Conservation (phyloP, 2,888 invertebrate genomes). For the Leptopilina syphax region DNA sequence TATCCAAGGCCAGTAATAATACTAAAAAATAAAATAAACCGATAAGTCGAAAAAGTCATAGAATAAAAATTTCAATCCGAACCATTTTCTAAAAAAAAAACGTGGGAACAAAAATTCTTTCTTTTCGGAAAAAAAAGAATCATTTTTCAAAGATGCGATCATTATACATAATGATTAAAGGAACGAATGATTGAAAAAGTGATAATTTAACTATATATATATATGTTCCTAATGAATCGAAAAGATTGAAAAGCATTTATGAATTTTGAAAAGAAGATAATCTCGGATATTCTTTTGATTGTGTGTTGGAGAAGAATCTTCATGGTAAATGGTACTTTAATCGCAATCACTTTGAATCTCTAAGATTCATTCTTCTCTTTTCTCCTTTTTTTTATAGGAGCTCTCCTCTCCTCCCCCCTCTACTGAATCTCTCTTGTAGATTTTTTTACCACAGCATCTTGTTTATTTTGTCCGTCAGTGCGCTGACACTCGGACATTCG, state of each 20-base stretch:
- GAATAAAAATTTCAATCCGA: too few species aligned
- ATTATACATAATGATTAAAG: neutral
- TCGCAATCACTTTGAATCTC: conserved; percentile 44
- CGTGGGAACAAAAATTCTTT: conserved; percentile 6
- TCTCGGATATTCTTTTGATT: conserved; percentile 1
- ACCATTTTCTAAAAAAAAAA: neutral
- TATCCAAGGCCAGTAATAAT: neutral
- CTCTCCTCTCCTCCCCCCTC: conserved; percentile 10
- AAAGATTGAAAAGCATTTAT: conserved; percentile 7
- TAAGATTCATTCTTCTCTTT: conserved; percentile 48
- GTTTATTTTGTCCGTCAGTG: conserved; percentile 72
- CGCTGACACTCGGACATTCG: conserved; percentile 72
- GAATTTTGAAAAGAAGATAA: conserved; percentile 21
- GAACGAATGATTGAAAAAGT: neutral
- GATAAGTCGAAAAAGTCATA: too few species aligned
- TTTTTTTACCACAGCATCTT: conserved; percentile 62
- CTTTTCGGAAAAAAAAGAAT: neutral
- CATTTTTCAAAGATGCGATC: neutral
- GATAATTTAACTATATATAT: conserved; percentile 8
- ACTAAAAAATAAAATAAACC: neutral
- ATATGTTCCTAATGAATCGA: neutral
- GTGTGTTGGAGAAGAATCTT: conserved; percentile 5
- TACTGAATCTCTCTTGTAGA: conserved; percentile 48
- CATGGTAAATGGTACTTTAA: conserved; percentile 34
- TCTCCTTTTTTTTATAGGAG: neutral